A percentile compares a stretch with the other conserved stretches of the same genome.
phyloP scores from a whole-genome alignment of 2,797 vertebrate species.

The Pelodytes ibericus region DNA sequence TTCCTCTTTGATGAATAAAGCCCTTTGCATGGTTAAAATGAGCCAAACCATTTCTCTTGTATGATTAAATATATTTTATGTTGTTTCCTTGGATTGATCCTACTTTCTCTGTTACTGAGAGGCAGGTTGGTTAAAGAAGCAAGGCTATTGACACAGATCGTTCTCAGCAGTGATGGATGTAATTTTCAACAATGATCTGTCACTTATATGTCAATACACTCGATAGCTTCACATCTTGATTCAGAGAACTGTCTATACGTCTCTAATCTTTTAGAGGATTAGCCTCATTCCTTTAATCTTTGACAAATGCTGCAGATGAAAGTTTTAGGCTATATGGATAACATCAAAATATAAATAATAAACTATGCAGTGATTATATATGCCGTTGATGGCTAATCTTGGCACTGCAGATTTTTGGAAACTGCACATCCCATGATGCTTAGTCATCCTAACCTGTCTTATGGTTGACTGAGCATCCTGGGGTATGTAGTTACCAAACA shows the following conservation, averaged over 20 bases:
- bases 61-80: too few species aligned
- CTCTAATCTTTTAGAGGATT: slow-evolving; percentile 44
- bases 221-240: slow-evolving; percentile 42
- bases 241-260: slow-evolving; percentile 44
- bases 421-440: too few species aligned
- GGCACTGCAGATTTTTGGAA: too few species aligned
- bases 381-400: too few species aligned
- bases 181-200: slow-evolving; percentile 21
- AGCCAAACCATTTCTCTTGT: too few species aligned
- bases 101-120: background rate
- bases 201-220: slow-evolving; percentile 44
- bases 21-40: too few species aligned
- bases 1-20: too few species aligned
- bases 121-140: background rate
- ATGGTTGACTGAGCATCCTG: too few species aligned
- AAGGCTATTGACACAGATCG: slow-evolving; percentile 22
- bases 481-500: too few species aligned
- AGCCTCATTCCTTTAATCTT: slow-evolving; percentile 29
- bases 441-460: too few species aligned
- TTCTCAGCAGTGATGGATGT: slow-evolving; percentile 33
- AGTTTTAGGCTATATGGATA: background rate
- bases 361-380: too few species aligned
- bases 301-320: slow-evolving; percentile 30
- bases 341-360: background rate
- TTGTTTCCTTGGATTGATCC: background rate